Conservation (phyloP, 2,797 vertebrate species). For the Poliocrania exsul region DNA sequence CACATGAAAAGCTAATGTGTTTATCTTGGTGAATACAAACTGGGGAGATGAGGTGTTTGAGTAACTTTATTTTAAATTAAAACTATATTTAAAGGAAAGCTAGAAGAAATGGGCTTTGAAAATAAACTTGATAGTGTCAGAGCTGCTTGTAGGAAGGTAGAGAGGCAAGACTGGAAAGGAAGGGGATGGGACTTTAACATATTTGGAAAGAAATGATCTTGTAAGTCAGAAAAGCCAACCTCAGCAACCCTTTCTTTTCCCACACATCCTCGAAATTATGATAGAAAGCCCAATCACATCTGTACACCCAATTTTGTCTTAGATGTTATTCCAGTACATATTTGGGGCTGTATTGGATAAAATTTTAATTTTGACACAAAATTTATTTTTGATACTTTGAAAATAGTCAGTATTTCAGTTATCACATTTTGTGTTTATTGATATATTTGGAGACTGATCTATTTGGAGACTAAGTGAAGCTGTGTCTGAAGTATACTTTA, state of each 20-base stretch:
- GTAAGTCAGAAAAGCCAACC: background rate
- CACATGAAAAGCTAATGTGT: slow-evolving; percentile 32
- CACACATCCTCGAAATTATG: background rate
- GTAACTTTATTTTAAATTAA: slow-evolving; percentile 11
- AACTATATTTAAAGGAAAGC: background rate
- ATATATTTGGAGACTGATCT: background rate
- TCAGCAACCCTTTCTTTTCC: background rate
- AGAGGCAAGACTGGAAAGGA: background rate
- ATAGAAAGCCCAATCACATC: background rate
- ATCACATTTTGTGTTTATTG: background rate
- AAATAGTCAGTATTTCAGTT: background rate
- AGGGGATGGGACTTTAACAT: background rate
- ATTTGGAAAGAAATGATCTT: background rate
- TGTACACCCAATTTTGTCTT: background rate
- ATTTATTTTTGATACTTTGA: background rate
- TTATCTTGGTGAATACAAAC: slow-evolving; percentile 1
- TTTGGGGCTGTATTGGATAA: background rate
- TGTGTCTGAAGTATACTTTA: background rate
- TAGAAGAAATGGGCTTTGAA: background rate
- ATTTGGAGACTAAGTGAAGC: background rate
- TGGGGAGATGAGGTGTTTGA: background rate
- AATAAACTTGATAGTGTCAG: background rate
- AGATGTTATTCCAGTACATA: background rate
- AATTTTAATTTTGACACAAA: background rate
- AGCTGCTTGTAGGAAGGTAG: background rate